Percentiles rank a stretch among this genome's conserved stretches.
phyloP scores from a whole-genome alignment of 2,888 invertebrate genomes.

The Petrolisthes manimaculis region DNA sequence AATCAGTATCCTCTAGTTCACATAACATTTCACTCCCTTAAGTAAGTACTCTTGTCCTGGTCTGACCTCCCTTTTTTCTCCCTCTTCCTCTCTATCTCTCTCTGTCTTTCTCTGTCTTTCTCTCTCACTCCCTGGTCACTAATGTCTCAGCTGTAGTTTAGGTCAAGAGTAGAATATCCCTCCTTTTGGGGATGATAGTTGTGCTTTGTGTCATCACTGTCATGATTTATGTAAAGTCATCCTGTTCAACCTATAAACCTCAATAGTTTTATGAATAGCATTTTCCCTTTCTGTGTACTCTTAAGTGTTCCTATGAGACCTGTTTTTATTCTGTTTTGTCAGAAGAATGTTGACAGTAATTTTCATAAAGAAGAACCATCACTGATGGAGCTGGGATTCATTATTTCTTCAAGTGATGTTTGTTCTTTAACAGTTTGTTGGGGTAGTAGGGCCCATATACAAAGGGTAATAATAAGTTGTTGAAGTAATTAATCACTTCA shows the following conservation, averaged over 20 bases:
- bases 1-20: no score
- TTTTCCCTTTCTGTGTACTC: not conserved
- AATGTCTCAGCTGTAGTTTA: not conserved
- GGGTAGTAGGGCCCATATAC: no score
- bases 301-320: not conserved
- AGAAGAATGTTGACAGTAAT: no score
- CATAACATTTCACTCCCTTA: no score
- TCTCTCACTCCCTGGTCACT: not conserved
- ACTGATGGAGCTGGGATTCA: no score
- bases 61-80: not conserved
- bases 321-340: not conserved
- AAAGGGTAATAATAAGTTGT: no score
- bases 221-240: slow-evolving; percentile 9
- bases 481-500: no score
- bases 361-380: no score
- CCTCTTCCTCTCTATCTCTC: not conserved
- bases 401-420: no score
- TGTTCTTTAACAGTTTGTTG: no score
- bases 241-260: slow-evolving; percentile 1
- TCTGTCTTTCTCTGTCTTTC: not conserved
- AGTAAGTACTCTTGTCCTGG: not conserved
- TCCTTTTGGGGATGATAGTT: not conserved
- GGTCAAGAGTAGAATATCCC: not conserved
- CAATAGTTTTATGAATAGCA: not conserved
- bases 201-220: slow-evolving; percentile 16